Percentiles rank a stretch among this genome's conserved stretches.
Conservation (phyloP, 2,888 invertebrate genomes). For the Patella caerulea region DNA sequence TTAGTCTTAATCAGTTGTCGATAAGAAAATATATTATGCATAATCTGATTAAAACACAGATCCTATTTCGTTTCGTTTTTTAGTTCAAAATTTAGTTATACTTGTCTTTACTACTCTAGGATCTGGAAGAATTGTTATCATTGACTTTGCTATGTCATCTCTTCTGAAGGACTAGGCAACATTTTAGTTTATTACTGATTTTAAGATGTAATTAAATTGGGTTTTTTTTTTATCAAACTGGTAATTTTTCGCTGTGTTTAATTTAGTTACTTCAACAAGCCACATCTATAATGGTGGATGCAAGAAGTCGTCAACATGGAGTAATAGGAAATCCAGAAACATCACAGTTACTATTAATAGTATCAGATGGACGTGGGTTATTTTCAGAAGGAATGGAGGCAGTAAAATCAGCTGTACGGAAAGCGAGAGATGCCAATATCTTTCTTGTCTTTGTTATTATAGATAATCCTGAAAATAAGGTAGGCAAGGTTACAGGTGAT, state of each 20-base stretch:
- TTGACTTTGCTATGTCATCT: too few relatives aligned
- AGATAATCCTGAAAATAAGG: conserved; percentile 93
- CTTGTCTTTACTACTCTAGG: too few relatives aligned
- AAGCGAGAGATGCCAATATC: conserved; percentile 85
- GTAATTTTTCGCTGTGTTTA: neutral
- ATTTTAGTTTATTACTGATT: too few relatives aligned
- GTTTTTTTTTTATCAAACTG: too few relatives aligned
- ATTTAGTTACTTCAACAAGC: conserved; percentile 81
- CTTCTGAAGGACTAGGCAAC: too few relatives aligned
- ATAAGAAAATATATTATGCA: too few relatives aligned
- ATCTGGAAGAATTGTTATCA: too few relatives aligned
- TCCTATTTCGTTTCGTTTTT: too few relatives aligned
- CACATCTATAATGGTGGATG: conserved; percentile 76
- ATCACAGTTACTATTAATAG: conserved; percentile 87
- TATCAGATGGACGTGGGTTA: conserved; percentile 96
- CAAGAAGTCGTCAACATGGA: conserved; percentile 51
- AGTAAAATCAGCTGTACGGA: conserved; percentile 84
- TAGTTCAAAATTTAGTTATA: too few relatives aligned
- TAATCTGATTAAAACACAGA: too few relatives aligned
- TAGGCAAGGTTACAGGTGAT: conserved; percentile 65
- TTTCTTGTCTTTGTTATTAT: conserved; percentile 96
- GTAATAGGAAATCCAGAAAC: conserved; percentile 50
- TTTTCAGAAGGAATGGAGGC: conserved; percentile 85
- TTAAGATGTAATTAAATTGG: too few relatives aligned
- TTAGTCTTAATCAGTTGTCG: too few relatives aligned